Percentiles rank a stretch among this genome's conserved stretches.
phyloP scores from a whole-genome alignment of 1,140 invertebrate species.

The Drosophila prosaltans region DNA sequence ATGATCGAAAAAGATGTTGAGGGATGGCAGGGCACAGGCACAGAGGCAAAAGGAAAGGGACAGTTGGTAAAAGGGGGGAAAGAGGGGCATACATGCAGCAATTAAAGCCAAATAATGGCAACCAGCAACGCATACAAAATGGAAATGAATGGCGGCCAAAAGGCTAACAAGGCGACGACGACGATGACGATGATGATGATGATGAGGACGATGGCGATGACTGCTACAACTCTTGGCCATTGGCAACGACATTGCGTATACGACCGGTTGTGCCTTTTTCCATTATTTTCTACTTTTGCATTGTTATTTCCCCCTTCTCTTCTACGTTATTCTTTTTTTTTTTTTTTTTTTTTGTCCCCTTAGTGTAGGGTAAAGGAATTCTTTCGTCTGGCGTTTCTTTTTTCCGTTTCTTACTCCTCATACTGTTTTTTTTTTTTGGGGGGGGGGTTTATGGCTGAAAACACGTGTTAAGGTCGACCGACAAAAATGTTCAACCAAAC shows the following conservation, averaged over 20 bases:
- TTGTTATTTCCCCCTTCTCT: conserved; percentile 16
- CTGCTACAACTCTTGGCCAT: conserved; percentile 9
- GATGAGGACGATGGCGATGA: conserved; percentile 33
- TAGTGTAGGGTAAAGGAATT: not conserved
- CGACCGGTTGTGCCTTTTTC: conserved; percentile 46
- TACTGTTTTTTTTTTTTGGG: not conserved
- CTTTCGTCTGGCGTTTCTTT: not conserved
- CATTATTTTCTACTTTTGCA: conserved; percentile 76
- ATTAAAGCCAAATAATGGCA: conserved; percentile 79
- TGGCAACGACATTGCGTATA: conserved; percentile 68
- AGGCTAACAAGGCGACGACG: conserved; percentile 68
- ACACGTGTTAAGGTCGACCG: conserved; percentile 5
- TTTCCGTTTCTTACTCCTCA: not conserved
- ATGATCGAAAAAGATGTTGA: conserved; percentile 3
- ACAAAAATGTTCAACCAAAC: not conserved
- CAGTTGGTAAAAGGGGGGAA: not conserved
- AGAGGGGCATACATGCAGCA: conserved; percentile 64
- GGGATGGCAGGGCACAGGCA: not conserved
- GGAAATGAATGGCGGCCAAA: conserved; percentile 72
- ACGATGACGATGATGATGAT: conserved; percentile 36
- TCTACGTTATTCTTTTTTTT: conserved; percentile 15
- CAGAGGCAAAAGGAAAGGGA: not conserved
- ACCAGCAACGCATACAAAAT: conserved; percentile 75
- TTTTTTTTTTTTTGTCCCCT: conserved; percentile 42
- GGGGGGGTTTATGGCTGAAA: not conserved